Evolutionary conservation across 2,888 invertebrate genomes (phyloP).

Genomic region (Tortricodes alternella): DNA sequence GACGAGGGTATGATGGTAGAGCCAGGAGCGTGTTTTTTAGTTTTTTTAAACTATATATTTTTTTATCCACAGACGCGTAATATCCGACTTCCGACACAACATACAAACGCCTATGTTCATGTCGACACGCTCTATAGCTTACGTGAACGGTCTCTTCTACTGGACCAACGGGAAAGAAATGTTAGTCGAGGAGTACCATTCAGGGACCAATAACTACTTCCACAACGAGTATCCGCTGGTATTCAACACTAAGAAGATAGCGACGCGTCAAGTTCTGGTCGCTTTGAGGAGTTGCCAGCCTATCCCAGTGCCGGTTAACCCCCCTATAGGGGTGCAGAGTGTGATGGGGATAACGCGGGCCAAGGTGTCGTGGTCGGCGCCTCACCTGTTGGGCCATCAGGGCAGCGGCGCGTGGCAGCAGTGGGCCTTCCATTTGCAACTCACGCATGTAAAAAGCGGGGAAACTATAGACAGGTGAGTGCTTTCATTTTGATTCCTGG

Average conservation of each 20-base stretch:
- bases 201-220: slow-evolving; percentile 86
- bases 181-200: slow-evolving; percentile 90
- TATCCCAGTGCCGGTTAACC: slow-evolving; percentile 89
- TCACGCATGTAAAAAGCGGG: slow-evolving; percentile 77
- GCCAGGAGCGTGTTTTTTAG: no score
- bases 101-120: slow-evolving; percentile 89
- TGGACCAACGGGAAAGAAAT: slow-evolving; percentile 93
- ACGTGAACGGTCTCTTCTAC: slow-evolving; percentile 90
- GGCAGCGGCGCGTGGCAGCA: slow-evolving; percentile 86
- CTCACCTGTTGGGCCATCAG: slow-evolving; percentile 89
- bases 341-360: slow-evolving; percentile 90
- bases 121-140: slow-evolving; percentile 88
- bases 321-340: slow-evolving; percentile 91
- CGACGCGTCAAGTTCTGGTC: slow-evolving; percentile 68
- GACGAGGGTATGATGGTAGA: no score
- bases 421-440: slow-evolving; percentile 90
- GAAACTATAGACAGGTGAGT: slow-evolving; percentile 64
- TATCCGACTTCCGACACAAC: slow-evolving; percentile 87
- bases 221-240: slow-evolving; percentile 88
- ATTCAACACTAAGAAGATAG: slow-evolving; percentile 63
- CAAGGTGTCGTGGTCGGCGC: slow-evolving; percentile 91
- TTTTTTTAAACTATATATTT: background rate
- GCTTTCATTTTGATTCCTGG: background rate
- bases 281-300: slow-evolving; percentile 89
- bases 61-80: slow-evolving; percentile 82